These are phyloP conservation scores for Rhynchotus rufescens DNA, from an alignment of 2,797 vertebrate genomes.

Conservation along the genomic window DNA sequence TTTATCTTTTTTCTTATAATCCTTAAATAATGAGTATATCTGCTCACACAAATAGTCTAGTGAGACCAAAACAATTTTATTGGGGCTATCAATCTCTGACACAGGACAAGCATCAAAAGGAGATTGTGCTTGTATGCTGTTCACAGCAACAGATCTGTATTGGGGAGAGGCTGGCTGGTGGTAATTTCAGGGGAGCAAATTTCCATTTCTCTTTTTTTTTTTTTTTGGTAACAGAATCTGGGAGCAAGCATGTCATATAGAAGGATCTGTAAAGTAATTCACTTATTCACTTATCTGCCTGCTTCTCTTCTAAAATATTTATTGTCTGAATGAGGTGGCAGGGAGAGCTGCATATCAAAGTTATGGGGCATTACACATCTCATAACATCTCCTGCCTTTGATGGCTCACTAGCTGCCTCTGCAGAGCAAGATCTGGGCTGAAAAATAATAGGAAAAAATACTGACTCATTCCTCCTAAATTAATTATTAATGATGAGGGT, in stretches of 20 bases:
- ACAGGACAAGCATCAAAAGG: neutral
- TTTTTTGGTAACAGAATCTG: neutral
- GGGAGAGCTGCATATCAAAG: conserved; percentile 16
- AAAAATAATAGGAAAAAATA: neutral
- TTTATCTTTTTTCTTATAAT: neutral
- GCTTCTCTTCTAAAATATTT: conserved; percentile 50
- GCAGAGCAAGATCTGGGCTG: neutral
- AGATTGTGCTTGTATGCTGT: fast-evolving
- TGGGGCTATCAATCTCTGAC: neutral
- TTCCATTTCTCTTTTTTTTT: neutral
- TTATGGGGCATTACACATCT: neutral
- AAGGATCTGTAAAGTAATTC: conserved; percentile 17
- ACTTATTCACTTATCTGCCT: conserved; percentile 19
- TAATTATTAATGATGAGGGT: conserved; percentile 12
- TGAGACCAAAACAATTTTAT: neutral
- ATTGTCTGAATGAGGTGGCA: neutral
- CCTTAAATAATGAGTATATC: neutral
- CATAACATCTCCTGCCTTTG: conserved; percentile 20
- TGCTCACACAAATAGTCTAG: neutral
- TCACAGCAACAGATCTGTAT: neutral
- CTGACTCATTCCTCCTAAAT: conserved; percentile 24
- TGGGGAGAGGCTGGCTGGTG: neutral
- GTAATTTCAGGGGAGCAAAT: neutral
- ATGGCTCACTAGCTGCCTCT: conserved; percentile 44
- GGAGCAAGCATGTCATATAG: neutral